phyloP scores from a whole-genome alignment of 2,888 invertebrate species.

The Pollenia griseotomentosa region DNA sequence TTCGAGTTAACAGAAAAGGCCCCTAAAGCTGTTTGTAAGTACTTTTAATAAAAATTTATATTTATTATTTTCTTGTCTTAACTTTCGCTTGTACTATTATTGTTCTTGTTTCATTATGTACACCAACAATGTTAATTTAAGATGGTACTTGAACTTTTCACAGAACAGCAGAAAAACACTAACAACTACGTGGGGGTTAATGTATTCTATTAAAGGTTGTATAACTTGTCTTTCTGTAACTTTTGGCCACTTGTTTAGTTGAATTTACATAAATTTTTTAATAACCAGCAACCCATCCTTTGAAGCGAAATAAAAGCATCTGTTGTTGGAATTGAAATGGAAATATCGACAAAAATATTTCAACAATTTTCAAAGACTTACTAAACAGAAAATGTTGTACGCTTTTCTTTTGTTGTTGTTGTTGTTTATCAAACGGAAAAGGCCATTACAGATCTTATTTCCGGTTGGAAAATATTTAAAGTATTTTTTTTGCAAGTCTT shows the following conservation, averaged over 20 bases:
- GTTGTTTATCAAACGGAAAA: conserved; percentile 7
- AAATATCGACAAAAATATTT: not conserved
- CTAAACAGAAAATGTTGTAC: not conserved
- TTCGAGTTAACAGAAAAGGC: not conserved
- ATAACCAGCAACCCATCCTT: not conserved
- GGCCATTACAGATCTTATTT: conserved; percentile 49
- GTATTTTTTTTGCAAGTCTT: not conserved
- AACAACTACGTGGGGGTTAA: not conserved
- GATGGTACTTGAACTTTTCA: conserved; percentile 27
- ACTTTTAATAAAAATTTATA: conserved; percentile 66
- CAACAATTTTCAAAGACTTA: conserved; percentile 7
- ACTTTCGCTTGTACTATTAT: not conserved
- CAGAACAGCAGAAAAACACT: not conserved
- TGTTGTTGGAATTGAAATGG: not conserved
- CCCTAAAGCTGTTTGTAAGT: conserved; percentile 59
- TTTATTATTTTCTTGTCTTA: conserved; percentile 42
- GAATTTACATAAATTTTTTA: conserved; percentile 43
- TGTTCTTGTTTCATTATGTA: not conserved
- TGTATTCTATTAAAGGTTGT: not conserved
- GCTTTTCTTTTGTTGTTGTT: conserved; percentile 5
- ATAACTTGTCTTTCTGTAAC: not conserved
- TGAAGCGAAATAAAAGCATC: not conserved
- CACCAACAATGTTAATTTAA: conserved; percentile 45
- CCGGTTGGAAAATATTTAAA: conserved; percentile 14
- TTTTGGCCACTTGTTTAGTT: conserved; percentile 21